Evolutionary conservation across 2,797 vertebrate genomes (phyloP), one percentile per base, ranked within the genome.

Genomic region (Diplodus puntazzo): DNA sequence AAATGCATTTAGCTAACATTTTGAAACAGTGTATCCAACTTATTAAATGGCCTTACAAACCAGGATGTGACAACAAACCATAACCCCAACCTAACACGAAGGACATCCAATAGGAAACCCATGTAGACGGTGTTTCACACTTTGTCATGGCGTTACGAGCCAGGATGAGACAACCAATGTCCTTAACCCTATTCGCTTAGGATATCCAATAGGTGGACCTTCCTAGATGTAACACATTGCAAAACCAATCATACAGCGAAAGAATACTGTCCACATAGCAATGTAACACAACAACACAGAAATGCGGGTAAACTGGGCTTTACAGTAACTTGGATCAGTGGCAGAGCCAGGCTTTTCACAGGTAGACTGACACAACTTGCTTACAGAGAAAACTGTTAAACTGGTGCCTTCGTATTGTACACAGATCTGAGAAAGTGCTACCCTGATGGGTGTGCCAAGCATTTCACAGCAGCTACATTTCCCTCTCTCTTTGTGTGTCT

Each of bases 131-230:
- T 18, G 25, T 57, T 17, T 30, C 16, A 14, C 43, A 25, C 21
- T 48, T 46, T 16, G 43, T 59, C 30, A 39, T 34, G 18, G 30
- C 30, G 5, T 17, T 11, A 39, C 8, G 4, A 18, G 4, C 8
- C 43, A 46, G 43, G 4, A 2, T 23, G 21, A 11, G 42, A 63
- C 14, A 39, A 39, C 34, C 8, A 39, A 39, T 39, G 34, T 10
- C 39, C 10, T 39, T 39, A 11, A 39, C 39, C 2, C 9, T 39
- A 11, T 11, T 10, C 10, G 8, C 2, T 39, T 11, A 11, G 0
- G 4, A 48, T 1, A 18, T 18, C 16, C 6, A 11, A 5, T 34
- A 6, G 5, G 39, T 3, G 52, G 17, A 2, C 0, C 20, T 45
- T 11, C 10, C 0, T 10, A 13, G 30, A 57, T 45, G 3, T 6